Evolutionary conservation across 1,140 invertebrate species (phyloP).

Genomic region (Drosophila navojoa): DNA sequence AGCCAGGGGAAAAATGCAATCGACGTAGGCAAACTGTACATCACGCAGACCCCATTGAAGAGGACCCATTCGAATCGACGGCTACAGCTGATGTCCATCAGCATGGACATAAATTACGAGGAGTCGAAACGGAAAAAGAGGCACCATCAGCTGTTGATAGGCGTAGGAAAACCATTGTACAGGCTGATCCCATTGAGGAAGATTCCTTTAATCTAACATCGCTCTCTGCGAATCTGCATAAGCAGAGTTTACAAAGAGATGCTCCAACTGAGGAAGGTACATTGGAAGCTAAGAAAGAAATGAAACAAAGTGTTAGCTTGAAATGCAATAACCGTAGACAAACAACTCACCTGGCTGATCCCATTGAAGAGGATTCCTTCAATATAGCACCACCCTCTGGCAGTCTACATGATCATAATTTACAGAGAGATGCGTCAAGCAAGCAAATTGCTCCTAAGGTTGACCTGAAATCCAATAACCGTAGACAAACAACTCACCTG

Average conservation of each 20-base stretch:
- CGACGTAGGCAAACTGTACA: constrained; percentile 9
- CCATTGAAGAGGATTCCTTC: constrained; percentile 12
- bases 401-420: not conserved
- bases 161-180: not conserved
- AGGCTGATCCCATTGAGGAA: constrained; percentile 18
- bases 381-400: not conserved
- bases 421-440: not conserved
- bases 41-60: constrained; percentile 7
- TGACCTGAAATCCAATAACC: not conserved
- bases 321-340: not conserved
- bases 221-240: not conserved
- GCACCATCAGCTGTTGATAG: not conserved
- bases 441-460: no score
- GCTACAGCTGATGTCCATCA: not conserved
- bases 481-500: constrained; percentile 12
- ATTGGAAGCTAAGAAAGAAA: not conserved
- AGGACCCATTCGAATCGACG: not conserved
- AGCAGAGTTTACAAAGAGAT: not conserved
- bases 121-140: no score
- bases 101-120: not conserved
- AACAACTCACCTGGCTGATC: not conserved
- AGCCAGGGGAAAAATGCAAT: not conserved
- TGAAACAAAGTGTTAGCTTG: not conserved
- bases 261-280: not conserved
- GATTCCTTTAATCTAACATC: not conserved